Conservation (phyloP, 2,113 vertebrate species). For the Pituophis catenifer region DNA sequence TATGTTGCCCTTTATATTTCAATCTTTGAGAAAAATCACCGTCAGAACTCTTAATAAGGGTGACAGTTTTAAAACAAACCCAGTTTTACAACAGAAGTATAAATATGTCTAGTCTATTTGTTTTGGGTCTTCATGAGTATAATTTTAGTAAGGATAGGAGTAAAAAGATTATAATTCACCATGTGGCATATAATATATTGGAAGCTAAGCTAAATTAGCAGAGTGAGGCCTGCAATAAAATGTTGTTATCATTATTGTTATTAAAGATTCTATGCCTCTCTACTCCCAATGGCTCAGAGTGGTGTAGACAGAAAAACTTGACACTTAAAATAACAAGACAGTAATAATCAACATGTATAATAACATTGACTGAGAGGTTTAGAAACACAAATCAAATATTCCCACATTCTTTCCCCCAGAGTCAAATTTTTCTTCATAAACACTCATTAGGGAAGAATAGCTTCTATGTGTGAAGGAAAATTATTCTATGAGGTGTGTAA, state of each 20-base stretch:
- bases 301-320: not conserved
- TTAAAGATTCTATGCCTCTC: not conserved
- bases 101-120: not conserved
- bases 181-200: not conserved
- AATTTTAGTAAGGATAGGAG: not conserved
- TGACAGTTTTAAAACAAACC: not conserved
- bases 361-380: not conserved
- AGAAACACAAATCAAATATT: not conserved
- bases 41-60: not conserved
- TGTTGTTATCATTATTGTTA: not conserved
- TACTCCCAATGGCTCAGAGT: not conserved
- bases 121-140: too few species aligned
- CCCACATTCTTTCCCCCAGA: not conserved
- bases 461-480: not conserved
- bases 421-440: not conserved
- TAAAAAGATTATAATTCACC: not conserved
- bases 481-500: not conserved
- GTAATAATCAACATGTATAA: not conserved
- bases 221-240: not conserved
- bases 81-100: slow-evolving; percentile 17
- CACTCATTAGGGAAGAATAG: not conserved
- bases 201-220: not conserved
- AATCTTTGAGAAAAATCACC: too few species aligned
- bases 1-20: not conserved
- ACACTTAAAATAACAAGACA: not conserved